These are phyloP conservation scores for Polypterus bichir DNA, from an alignment of 2,113 vertebrate genomes.

Conservation along the genomic window DNA sequence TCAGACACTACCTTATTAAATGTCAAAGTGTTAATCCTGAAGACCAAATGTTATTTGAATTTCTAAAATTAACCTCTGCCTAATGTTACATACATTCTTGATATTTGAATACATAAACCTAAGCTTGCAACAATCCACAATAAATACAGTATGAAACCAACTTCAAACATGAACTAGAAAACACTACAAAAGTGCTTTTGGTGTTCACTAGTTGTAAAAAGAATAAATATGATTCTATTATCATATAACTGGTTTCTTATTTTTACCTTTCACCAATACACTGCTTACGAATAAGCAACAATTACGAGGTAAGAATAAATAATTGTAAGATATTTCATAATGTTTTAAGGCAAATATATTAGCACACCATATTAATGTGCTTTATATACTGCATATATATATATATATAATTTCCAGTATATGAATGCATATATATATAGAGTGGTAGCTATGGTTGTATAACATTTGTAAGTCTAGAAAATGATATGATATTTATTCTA, in stretches of 20 bases:
- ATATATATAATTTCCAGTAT: not conserved
- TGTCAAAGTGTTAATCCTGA: not conserved
- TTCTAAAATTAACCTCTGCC: slow-evolving; percentile 5
- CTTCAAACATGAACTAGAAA: not conserved
- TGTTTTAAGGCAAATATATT: too few species aligned
- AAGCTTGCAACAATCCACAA: not conserved
- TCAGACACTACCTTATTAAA: too few species aligned
- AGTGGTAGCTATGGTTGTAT: too few species aligned
- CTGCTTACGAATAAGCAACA: too few species aligned
- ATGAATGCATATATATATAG: not conserved
- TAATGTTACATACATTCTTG: slow-evolving; percentile 1
- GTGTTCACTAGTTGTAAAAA: too few species aligned
- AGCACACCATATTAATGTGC: too few species aligned
- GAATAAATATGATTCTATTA: not conserved
- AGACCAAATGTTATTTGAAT: not conserved
- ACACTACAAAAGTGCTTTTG: not conserved
- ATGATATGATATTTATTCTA: too few species aligned
- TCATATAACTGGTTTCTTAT: too few species aligned
- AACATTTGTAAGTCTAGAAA: too few species aligned
- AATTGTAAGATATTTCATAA: too few species aligned
- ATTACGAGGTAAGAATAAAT: too few species aligned
- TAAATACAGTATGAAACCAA: not conserved
- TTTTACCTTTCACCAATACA: too few species aligned
- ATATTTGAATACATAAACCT: not conserved
- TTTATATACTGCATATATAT: not conserved